phyloP scores from a whole-genome alignment of 2,113 vertebrate species.

The Tyrannus savana region DNA sequence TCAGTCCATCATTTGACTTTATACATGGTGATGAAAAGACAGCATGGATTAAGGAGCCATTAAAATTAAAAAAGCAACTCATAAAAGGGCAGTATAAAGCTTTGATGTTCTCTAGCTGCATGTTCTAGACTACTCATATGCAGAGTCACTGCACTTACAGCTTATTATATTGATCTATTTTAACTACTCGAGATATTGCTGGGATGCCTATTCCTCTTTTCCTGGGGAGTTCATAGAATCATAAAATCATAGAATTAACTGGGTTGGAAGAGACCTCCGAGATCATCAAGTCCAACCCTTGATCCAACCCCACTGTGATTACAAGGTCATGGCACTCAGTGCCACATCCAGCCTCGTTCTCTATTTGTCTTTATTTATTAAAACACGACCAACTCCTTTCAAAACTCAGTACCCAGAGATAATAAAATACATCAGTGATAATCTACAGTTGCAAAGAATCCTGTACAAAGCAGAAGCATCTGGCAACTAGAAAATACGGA shows the following conservation, averaged over 20 bases:
- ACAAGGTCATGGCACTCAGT: too few relatives aligned
- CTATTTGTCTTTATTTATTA: neutral
- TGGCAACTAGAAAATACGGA: neutral
- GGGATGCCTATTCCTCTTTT: neutral
- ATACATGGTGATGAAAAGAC: neutral
- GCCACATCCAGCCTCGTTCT: neutral
- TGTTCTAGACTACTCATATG: neutral
- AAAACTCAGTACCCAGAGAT: neutral
- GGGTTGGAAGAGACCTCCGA: too few relatives aligned
- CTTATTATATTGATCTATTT: neutral
- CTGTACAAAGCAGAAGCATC: constrained; percentile 5
- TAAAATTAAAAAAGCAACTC: neutral
- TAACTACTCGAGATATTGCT: neutral
- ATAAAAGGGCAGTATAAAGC: neutral
- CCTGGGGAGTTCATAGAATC: neutral
- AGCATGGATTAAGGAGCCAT: neutral
- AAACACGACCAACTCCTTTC: neutral
- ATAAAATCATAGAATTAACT: too few relatives aligned
- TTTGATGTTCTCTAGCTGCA: neutral
- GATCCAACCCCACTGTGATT: too few relatives aligned
- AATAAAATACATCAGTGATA: neutral
- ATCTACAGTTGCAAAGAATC: neutral
- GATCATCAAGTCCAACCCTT: too few relatives aligned
- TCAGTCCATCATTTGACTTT: neutral
- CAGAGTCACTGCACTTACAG: neutral